Base-by-base conservation (phyloP, 2,797 vertebrate species). In the Megalops cyprinoides region DNA sequence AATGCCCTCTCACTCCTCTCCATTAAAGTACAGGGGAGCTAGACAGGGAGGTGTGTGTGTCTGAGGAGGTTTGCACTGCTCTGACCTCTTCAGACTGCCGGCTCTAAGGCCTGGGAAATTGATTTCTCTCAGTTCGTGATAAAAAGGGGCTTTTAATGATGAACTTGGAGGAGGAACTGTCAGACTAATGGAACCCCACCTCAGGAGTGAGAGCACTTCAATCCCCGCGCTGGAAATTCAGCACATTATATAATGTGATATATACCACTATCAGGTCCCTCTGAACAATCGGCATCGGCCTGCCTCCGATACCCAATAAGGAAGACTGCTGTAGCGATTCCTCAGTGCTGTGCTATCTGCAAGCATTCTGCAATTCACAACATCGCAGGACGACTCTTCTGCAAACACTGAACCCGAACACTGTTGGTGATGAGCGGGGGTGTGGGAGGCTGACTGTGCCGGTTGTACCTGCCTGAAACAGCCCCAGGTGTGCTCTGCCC, bases 101-200 rank as follows among this genome's bases (percentile, higher is more conserved):
- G 78, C 49, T 53, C 23, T 53, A 37, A 56, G 10, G 4, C 5
- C 20, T 71, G 51, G 34, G 31, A 71, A 73, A 79, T 73, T 28
- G 18, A 71, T 77, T 69, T 44, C 37, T 79, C 67, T 73, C 46
- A 53, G 67, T 39, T 31, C n/a, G 49, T 71, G 28, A 25, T 55
- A 79, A 51, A 73, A 44, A 37, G 12, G 78, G 12, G 78, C 65
- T 39, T 25, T 79, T 73, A 51, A 69, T 69, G 9, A 75, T 53
- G 14, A 75, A 23, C 14, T 15, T 12, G 46, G 53, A 18, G 34
- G 42, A 34, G n/a, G 23, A 34, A 58, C 60, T 60, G 20, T 37
- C 25, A 12, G 34, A 53, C 49, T 73, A 79, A 56, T 56, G 39
- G 42, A 42, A 71, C 28, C 49, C 75, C 75, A 58, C 53, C 42